These are phyloP conservation scores for Psammodynastes pulverulentus DNA, from an alignment of 2,113 vertebrate species.

Conservation along the genomic window DNA sequence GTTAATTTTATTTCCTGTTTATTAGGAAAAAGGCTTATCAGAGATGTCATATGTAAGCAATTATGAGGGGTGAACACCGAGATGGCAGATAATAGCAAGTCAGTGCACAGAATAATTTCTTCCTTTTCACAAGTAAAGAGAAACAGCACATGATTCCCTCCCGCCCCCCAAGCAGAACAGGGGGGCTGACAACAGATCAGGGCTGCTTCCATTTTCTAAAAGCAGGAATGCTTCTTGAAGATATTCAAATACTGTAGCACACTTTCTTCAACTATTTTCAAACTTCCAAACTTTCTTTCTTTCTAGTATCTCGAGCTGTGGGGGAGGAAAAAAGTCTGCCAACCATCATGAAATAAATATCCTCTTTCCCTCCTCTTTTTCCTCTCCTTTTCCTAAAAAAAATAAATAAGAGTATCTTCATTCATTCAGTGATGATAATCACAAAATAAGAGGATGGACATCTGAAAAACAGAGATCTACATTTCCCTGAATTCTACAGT, in stretches of 20 bases:
- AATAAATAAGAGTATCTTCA: not conserved
- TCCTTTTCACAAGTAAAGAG: slow-evolving; percentile 66
- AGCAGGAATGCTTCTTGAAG: slow-evolving; percentile 42
- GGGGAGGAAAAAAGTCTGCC: not conserved
- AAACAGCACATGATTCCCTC: slow-evolving; percentile 63
- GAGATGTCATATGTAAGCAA: slow-evolving; percentile 64
- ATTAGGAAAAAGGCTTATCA: slow-evolving; percentile 70
- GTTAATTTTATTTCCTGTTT: slow-evolving; percentile 79
- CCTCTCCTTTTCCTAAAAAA: not conserved
- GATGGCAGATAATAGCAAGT: slow-evolving; percentile 70
- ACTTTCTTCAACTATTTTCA: slow-evolving; percentile 41
- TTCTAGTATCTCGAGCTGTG: not conserved
- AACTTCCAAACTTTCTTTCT: slow-evolving; percentile 27
- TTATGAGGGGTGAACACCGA: slow-evolving; percentile 68
- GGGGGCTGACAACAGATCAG: slow-evolving; percentile 40
- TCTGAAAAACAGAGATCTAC: not conserved
- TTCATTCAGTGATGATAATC: not conserved
- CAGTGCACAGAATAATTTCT: slow-evolving; percentile 65
- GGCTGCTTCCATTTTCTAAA: slow-evolving; percentile 50
- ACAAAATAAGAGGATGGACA: not conserved
- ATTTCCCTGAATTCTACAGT: not conserved
- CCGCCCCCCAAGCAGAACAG: slow-evolving; percentile 43
- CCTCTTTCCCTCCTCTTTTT: not conserved
- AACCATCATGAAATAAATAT: not conserved
- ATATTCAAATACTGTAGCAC: slow-evolving; percentile 52